Evolutionary conservation across 2,113 vertebrate species (phyloP).

Genomic region (Hyaena hyaena): DNA sequence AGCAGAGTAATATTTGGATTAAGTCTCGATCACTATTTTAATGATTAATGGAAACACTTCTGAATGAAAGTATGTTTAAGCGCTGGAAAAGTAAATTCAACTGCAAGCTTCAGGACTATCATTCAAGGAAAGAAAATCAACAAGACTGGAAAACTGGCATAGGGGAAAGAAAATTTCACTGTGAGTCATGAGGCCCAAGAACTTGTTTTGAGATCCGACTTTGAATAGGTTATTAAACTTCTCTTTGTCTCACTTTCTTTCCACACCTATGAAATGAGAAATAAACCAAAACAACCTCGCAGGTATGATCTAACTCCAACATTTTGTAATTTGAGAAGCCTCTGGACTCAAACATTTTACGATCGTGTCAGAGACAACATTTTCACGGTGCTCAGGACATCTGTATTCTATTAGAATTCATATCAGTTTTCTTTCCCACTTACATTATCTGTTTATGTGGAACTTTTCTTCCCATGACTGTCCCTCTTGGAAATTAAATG

Average conservation of each 20-base stretch:
- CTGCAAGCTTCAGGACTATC: neutral
- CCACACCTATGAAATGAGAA: neutral
- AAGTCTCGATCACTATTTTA: slow-evolving; percentile 50
- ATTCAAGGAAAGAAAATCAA: slow-evolving; percentile 43
- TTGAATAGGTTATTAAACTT: slow-evolving; percentile 10
- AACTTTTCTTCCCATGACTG: slow-evolving; percentile 43
- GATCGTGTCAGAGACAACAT: neutral
- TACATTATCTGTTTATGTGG: slow-evolving; percentile 50
- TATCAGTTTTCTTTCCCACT: slow-evolving; percentile 10
- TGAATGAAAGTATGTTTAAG: slow-evolving; percentile 64
- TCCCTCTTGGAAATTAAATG: slow-evolving; percentile 60
- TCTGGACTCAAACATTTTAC: neutral
- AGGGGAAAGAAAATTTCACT: neutral
- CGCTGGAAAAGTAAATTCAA: slow-evolving; percentile 49
- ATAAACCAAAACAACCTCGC: neutral
- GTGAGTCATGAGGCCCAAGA: neutral
- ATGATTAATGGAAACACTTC: slow-evolving; percentile 51
- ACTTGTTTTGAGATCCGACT: slow-evolving; percentile 14
- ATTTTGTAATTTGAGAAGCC: slow-evolving; percentile 32
- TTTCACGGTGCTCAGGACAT: neutral
- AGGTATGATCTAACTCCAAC: neutral
- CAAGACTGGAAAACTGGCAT: neutral
- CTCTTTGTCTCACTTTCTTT: neutral
- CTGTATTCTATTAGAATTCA: slow-evolving; percentile 39
- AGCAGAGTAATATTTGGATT: slow-evolving; percentile 26